phyloP scores from a whole-genome alignment of 2,888 invertebrate genomes.

The Drosophila seclusa region DNA sequence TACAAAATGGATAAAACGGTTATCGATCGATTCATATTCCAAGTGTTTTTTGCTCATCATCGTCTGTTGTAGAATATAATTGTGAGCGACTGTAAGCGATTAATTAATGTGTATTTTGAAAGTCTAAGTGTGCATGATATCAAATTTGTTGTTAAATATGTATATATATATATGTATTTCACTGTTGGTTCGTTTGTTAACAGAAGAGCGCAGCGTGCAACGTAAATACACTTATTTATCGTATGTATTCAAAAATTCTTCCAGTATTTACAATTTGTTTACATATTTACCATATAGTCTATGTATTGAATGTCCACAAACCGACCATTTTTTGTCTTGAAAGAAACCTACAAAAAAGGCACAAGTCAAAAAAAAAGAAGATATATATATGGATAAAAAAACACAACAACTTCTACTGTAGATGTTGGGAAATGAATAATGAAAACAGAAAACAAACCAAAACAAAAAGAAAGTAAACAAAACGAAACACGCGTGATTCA shows the following conservation, averaged over 20 bases:
- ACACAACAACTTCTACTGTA: slow-evolving; percentile 75
- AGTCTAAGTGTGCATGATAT: slow-evolving; percentile 38
- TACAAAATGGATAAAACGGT: slow-evolving; percentile 13
- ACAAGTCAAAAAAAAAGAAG: slow-evolving; percentile 15
- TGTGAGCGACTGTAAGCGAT: slow-evolving; percentile 21
- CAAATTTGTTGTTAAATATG: slow-evolving; percentile 61
- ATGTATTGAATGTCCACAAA: slow-evolving; percentile 35
- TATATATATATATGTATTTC: slow-evolving; percentile 35
- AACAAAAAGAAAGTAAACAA: slow-evolving; percentile 32
- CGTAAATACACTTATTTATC: slow-evolving; percentile 3
- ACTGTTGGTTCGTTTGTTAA: slow-evolving; percentile 27
- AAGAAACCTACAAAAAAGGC: slow-evolving; percentile 17
- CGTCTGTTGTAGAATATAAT: slow-evolving; percentile 13
- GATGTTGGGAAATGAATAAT: slow-evolving; percentile 32
- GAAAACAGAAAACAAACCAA: slow-evolving; percentile 19
- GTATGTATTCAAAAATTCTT: slow-evolving; percentile 52
- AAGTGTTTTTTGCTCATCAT: slow-evolving; percentile 38
- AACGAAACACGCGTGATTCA: slow-evolving; percentile 51
- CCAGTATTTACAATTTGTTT: slow-evolving; percentile 63
- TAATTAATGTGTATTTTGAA: slow-evolving; percentile 8
- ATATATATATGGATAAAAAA: slow-evolving; percentile 5
- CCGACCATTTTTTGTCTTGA: slow-evolving; percentile 1
- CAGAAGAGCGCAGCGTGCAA: neutral
- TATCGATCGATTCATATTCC: slow-evolving; percentile 24
- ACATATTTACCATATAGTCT: slow-evolving; percentile 66